Conservation (phyloP, 1,140 invertebrate species). For the Yoshiicerus persimilis region DNA sequence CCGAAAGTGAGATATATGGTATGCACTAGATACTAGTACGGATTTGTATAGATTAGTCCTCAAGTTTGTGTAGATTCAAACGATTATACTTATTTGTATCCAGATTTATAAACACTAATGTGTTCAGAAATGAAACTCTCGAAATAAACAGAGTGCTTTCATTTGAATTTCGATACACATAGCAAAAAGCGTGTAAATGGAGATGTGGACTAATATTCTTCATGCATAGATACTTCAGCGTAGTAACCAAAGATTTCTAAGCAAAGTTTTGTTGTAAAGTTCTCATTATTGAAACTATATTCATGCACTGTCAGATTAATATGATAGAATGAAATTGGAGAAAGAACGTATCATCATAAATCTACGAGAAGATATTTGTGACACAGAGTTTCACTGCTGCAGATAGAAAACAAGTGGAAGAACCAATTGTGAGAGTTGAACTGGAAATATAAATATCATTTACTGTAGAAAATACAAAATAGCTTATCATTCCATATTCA, state of each 20-base stretch:
- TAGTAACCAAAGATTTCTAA: neutral
- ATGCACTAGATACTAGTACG: too few relatives aligned
- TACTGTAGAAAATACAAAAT: neutral
- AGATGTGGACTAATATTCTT: too few relatives aligned
- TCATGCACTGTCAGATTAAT: neutral
- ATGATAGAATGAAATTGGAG: neutral
- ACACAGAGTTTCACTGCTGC: neutral
- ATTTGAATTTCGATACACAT: too few relatives aligned
- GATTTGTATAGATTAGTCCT: too few relatives aligned
- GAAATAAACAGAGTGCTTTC: too few relatives aligned
- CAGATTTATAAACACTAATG: neutral
- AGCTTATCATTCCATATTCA: constrained; percentile 9
- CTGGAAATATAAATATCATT: neutral
- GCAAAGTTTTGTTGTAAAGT: neutral
- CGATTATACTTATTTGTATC: too few relatives aligned
- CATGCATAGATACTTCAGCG: too few relatives aligned
- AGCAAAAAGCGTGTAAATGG: too few relatives aligned
- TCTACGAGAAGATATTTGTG: neutral
- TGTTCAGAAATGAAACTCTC: neutral
- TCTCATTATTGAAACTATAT: neutral
- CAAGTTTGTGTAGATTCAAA: too few relatives aligned
- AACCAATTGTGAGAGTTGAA: neutral
- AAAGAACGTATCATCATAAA: neutral
- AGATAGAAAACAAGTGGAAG: neutral
- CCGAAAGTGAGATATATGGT: too few relatives aligned